phyloP scores from a whole-genome alignment of 2,888 invertebrate species.

The Microctonus hyperodae region DNA sequence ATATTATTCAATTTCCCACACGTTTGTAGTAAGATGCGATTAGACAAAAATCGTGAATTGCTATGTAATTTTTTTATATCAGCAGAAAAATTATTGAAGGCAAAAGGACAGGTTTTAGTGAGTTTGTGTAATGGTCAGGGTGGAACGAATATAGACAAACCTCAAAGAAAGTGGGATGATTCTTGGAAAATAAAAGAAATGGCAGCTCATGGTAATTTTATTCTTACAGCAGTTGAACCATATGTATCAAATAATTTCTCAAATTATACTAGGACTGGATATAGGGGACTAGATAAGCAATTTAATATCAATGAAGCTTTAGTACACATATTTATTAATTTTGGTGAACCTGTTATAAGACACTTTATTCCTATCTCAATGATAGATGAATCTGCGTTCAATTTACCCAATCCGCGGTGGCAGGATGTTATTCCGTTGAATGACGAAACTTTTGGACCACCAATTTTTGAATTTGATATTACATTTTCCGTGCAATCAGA shows the following conservation, averaged over 20 bases:
- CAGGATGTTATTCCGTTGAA: constrained; percentile 36
- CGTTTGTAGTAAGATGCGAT: constrained; percentile 69
- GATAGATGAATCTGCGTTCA: constrained; percentile 23
- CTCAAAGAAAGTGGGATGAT: constrained; percentile 64
- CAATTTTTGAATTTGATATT: constrained; percentile 52
- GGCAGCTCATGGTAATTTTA: constrained; percentile 65
- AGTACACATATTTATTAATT: constrained; percentile 53
- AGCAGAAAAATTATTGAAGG: constrained; percentile 57
- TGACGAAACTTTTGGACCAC: constrained; percentile 7
- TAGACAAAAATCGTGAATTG: constrained; percentile 66
- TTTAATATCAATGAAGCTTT: constrained; percentile 58
- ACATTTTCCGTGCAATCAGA: constrained; percentile 47
- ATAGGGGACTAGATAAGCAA: constrained; percentile 58
- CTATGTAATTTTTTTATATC: constrained; percentile 65
- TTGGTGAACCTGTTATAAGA: constrained; percentile 32
- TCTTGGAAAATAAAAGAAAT: constrained; percentile 68
- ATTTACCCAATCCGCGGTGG: constrained; percentile 39
- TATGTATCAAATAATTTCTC: constrained; percentile 58
- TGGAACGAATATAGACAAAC: constrained; percentile 63
- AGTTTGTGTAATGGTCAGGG: constrained; percentile 68
- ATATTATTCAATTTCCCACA: constrained; percentile 72
- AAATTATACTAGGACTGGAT: constrained; percentile 64
- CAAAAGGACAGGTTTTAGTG: constrained; percentile 60
- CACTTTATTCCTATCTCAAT: constrained; percentile 42
- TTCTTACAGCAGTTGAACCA: constrained; percentile 59